Base-by-base conservation (phyloP, 2,797 vertebrate genomes). In the Remorina albescens region DNA sequence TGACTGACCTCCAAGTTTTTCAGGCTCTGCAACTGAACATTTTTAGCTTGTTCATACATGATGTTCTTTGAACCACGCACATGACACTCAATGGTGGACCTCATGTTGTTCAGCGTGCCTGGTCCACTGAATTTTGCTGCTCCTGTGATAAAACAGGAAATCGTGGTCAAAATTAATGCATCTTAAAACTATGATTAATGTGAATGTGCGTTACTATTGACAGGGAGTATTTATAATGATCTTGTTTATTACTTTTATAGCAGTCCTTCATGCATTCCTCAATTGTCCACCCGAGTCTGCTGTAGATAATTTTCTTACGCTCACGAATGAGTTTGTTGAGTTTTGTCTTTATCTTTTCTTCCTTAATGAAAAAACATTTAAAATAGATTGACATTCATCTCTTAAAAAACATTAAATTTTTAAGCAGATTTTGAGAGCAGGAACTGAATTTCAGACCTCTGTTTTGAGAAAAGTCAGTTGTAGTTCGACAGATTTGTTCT, bases 391-490 rank as follows among this genome's bases (percentile, higher is more conserved):
- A 47, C 21, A 44, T 44, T 19, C 18, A 19, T 8, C 19, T 13
- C 39, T 41, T 15, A 41, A 41, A 18, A 41, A 6, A 0, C 5
- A 2, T 18, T 16, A 18, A 41, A 16, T 5, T 16, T 41, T 41
- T 6, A 1, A 16, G 15, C 15, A 6, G 5, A 18, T 41, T 41
- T 41, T 7, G 15, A 5, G 2, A 41, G 39, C 15, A 41, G 15
- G 4, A 13, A 4, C 37, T 18, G 34, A 36, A 36, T 36, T 36
- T 36, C 56, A 67, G 81, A 86, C 86, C 86, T 86, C 81, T 25
- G 75, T 80, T n/a, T 30, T 6, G 4, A 90, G 75, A 68, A 86
- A 89, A 44, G 0, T 71, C 61, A 90, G 74, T 26, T 84, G 75
- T 51, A 89, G 67, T 51, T 63, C 0, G 0, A 84, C 15, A 4